Evolutionary conservation across 92 coral and sea anemone species (phyloP).

Genomic region (Porites rus): DNA sequence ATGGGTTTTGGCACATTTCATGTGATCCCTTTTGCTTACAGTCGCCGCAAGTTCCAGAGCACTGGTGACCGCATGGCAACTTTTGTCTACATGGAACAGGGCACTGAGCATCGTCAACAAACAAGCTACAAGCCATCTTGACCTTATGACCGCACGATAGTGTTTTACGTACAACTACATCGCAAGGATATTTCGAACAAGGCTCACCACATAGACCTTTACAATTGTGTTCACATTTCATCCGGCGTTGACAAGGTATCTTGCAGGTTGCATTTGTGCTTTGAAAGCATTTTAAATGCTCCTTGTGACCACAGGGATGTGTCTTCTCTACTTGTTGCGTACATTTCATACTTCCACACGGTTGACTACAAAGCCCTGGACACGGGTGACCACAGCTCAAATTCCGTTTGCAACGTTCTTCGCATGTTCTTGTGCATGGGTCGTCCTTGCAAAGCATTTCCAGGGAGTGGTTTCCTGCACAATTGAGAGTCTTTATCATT

Average conservation of each 20-base stretch:
- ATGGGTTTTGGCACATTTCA: slow-evolving; percentile 59
- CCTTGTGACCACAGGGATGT: slow-evolving; percentile 63
- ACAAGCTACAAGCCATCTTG: slow-evolving; percentile 39
- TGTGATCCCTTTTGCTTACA: slow-evolving; percentile 63
- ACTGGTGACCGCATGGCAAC: slow-evolving; percentile 75
- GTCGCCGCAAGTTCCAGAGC: slow-evolving; percentile 63
- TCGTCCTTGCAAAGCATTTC: slow-evolving; percentile 31
- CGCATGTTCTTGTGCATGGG: slow-evolving; percentile 34
- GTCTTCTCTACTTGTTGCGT: slow-evolving; percentile 13
- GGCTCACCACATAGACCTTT: slow-evolving; percentile 61
- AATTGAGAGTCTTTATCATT: slow-evolving; percentile 31
- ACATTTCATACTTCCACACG: slow-evolving; percentile 54
- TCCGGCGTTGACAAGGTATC: slow-evolving; percentile 37
- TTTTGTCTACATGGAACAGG: slow-evolving; percentile 52
- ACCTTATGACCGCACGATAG: slow-evolving; percentile 71
- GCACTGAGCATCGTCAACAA: slow-evolving; percentile 46
- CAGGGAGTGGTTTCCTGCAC: slow-evolving; percentile 46
- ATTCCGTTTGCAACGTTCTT: slow-evolving; percentile 41
- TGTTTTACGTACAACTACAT: slow-evolving; percentile 30
- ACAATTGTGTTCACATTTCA: slow-evolving; percentile 65
- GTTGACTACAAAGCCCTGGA: slow-evolving; percentile 63
- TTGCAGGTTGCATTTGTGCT: slow-evolving; percentile 24
- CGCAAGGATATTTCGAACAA: slow-evolving; percentile 60
- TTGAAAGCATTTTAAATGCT: slow-evolving; percentile 49
- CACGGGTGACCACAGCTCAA: slow-evolving; percentile 81